These are phyloP conservation scores for Lasioglossum villosulum DNA, from an alignment of 2,888 invertebrate genomes.

Conservation along the genomic window DNA sequence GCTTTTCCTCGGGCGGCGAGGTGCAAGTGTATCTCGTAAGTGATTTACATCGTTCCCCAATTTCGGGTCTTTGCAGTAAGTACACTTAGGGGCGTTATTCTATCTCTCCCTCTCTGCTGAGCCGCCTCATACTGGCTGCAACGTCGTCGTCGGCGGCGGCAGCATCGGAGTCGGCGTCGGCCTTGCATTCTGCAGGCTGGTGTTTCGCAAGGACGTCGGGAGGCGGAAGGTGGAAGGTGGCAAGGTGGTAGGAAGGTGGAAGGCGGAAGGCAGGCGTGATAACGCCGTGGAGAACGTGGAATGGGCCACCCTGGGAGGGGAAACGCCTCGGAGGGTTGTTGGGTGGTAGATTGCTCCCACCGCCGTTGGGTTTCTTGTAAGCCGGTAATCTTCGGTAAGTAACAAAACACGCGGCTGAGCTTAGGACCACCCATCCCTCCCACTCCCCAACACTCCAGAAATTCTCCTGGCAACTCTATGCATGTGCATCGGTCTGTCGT, in stretches of 20 bases:
- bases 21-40: conserved; percentile 72
- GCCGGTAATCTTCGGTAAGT: conserved; percentile 79
- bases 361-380: conserved; percentile 75
- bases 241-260: conserved; percentile 33
- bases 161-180: not conserved
- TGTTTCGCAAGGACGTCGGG: conserved; percentile 59
- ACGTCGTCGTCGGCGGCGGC: not conserved
- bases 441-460: conserved; percentile 61
- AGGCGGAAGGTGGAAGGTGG: conserved; percentile 39
- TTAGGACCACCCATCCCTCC: conserved; percentile 58
- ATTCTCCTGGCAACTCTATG: conserved; percentile 65
- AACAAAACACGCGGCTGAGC: conserved; percentile 77
- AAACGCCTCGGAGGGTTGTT: conserved; percentile 54
- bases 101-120: conserved; percentile 56
- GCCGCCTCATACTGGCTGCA: conserved; percentile 8
- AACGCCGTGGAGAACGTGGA: conserved; percentile 60
- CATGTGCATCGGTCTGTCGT: conserved; percentile 62
- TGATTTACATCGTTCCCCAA: conserved; percentile 76
- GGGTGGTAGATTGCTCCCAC: conserved; percentile 70
- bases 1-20: conserved; percentile 68
- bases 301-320: not conserved
- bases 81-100: conserved; percentile 74
- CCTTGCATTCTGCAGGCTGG: conserved; percentile 51
- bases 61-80: conserved; percentile 75
- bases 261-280: conserved; percentile 61